Base-by-base conservation (phyloP, 2,113 vertebrate species). In the Danionella cerebrum region DNA sequence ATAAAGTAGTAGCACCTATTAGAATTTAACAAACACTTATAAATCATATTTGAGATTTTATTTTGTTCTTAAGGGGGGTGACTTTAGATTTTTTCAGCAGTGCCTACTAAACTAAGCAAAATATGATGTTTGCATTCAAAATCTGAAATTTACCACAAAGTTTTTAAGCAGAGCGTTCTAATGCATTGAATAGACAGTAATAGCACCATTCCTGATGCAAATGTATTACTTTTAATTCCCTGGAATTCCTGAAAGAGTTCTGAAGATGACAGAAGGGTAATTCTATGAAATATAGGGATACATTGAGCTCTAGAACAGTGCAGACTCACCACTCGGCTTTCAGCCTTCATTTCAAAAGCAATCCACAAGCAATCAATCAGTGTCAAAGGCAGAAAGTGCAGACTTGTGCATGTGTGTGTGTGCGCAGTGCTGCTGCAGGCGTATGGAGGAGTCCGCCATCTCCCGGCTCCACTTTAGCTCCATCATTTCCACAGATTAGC, bases 401-500 rank as follows among this genome's bases (percentile, higher is more conserved):
- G 47, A 36, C 36, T 22, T 42, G 39, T 65, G 65, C 66, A 36
- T 21, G 54, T n/a, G n/a, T n/a, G n/a, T n/a, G n/a, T n/a, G n/a
- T n/a, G n/a, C n/a, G n/a, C 38, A 33, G 51, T 13, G 36, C n/a
- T 35, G 51, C 31, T 45, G 45, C 14, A 48, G 65, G 35, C 35
- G 19, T 24, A 13, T 50, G 48, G 33, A 39, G 29, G 27, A 38
- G 38, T 38, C 8, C 19, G 19, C 31, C 38, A 45, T 55, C 70
- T 51, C 42, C 58, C 63, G 47, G 55, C 48, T 48, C n/a, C 21
- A 48, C 24, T 47, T 33, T 54, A 69, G 47, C 27, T n/a, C 63
- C 63, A 36, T 73, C 50, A 57, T 67, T 76, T 67, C 25, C 55
- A 47, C 62, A 76, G 74, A 73, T 76, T 76, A 76, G 50, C 25